A percentile compares a stretch with the other conserved stretches of the same genome.
Conservation (phyloP, 2,888 invertebrate genomes). For the Exocentrus adspersus region DNA sequence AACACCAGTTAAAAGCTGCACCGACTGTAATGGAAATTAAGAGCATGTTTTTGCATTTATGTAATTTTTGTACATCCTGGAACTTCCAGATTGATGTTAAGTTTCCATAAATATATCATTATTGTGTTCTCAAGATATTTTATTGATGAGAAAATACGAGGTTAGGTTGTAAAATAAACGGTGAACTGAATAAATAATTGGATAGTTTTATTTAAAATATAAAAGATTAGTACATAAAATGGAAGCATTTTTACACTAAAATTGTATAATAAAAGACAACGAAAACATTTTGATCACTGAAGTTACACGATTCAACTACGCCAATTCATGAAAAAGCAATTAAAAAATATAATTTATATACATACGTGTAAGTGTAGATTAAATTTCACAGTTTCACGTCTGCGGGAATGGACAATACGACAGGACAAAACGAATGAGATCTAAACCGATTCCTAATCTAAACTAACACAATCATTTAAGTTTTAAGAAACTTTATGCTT, state of each 20-base stretch:
- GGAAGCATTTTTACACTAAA: conserved; percentile 48
- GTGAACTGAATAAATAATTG: conserved; percentile 35
- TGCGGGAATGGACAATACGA: conserved; percentile 16
- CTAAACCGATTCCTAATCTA: too few species aligned
- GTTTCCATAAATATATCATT: too few species aligned
- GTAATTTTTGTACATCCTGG: too few species aligned
- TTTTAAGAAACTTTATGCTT: too few species aligned
- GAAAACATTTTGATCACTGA: conserved; percentile 28
- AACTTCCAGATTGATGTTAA: too few species aligned
- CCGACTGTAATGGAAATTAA: too few species aligned
- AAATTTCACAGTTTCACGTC: conserved; percentile 8
- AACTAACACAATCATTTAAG: too few species aligned
- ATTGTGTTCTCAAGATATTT: too few species aligned
- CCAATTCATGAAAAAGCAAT: conserved; percentile 29
- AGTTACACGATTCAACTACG: conserved; percentile 16
- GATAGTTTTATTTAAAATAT: conserved; percentile 48
- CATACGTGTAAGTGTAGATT: conserved; percentile 25
- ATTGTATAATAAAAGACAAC: conserved; percentile 41
- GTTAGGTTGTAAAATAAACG: not conserved
- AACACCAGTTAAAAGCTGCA: too few species aligned
- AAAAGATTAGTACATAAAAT: conserved; percentile 49
- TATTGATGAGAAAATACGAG: too few species aligned
- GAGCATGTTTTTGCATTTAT: too few species aligned
- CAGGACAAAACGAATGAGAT: conserved; percentile 23
- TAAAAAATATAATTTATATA: conserved; percentile 30